Conservation (phyloP, 2,888 invertebrate species). For the Drosophila austrosaltans region DNA sequence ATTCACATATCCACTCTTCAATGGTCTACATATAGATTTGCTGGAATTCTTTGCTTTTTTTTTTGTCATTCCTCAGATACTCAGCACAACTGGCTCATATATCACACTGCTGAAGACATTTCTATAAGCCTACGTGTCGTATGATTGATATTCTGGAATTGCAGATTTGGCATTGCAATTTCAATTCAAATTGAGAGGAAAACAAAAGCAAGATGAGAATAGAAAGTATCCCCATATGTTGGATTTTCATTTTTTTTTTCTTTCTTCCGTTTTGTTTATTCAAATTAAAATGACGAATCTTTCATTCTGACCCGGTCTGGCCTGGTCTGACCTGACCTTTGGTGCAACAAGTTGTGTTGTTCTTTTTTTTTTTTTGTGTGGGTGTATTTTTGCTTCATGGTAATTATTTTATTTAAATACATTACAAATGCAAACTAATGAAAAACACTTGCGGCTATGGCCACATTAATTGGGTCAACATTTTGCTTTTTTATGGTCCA, state of each 20-base stretch:
- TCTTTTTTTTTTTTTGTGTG: constrained; percentile 13
- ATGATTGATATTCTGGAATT: constrained; percentile 65
- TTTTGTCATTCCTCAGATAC: constrained; percentile 63
- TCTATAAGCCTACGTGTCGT: constrained; percentile 65
- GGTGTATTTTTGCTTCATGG: not conserved
- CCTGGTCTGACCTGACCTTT: not conserved
- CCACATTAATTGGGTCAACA: constrained; percentile 61
- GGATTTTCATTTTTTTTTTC: constrained; percentile 7
- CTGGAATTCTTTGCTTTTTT: constrained; percentile 41
- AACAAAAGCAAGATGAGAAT: not conserved
- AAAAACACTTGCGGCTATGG: constrained; percentile 65
- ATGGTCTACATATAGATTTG: constrained; percentile 39
- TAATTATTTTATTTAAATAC: constrained; percentile 48
- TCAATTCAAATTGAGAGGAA: constrained; percentile 11
- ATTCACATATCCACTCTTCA: constrained; percentile 1
- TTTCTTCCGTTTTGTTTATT: constrained; percentile 14
- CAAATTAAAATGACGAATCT: constrained; percentile 39
- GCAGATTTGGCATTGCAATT: constrained; percentile 14
- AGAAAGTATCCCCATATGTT: constrained; percentile 17
- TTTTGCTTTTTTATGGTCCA: constrained; percentile 48
- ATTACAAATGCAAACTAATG: constrained; percentile 51
- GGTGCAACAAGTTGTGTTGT: constrained; percentile 56
- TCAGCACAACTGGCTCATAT: constrained; percentile 81
- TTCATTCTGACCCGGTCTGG: constrained; percentile 8
- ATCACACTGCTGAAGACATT: constrained; percentile 79